phyloP scores from a whole-genome alignment of 2,113 vertebrate genomes.

The Polyodon spathula region DNA sequence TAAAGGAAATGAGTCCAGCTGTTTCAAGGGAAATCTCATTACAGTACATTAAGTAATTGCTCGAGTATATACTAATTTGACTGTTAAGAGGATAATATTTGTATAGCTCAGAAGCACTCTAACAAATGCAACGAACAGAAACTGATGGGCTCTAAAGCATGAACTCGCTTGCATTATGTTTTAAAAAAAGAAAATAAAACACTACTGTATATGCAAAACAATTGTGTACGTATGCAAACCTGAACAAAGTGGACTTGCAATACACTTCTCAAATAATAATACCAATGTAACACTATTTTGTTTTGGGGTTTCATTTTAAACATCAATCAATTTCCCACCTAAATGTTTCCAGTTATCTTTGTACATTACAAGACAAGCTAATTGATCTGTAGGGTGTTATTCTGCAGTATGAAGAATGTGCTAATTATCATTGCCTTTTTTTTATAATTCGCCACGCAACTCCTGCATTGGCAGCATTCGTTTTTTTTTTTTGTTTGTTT shows the following conservation, averaged over 20 bases:
- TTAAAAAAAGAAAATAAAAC: too few relatives aligned
- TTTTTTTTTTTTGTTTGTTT: conserved; percentile 27
- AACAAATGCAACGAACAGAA: conserved; percentile 61
- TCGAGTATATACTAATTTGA: conserved; percentile 66
- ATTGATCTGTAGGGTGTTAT: conserved; percentile 69
- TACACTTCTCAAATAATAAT: too few relatives aligned
- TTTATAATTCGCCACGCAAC: conserved; percentile 39
- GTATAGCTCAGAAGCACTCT: conserved; percentile 63
- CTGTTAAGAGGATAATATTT: conserved; percentile 69
- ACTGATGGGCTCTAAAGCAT: conserved; percentile 36
- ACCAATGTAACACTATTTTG: too few relatives aligned
- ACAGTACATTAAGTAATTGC: conserved; percentile 70
- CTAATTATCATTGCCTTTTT: conserved; percentile 63
- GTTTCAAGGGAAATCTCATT: conserved; percentile 65
- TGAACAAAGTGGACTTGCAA: too few relatives aligned
- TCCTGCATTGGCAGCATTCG: conserved; percentile 31
- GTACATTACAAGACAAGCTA: conserved; percentile 66
- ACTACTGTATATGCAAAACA: too few relatives aligned
- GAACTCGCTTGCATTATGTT: conserved; percentile 39
- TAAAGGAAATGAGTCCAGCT: conserved; percentile 66
- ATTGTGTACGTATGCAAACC: too few relatives aligned
- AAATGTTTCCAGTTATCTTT: conserved; percentile 62
- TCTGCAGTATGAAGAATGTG: conserved; percentile 54
- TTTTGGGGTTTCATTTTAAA: too few relatives aligned
- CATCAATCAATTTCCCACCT: conserved; percentile 52